These are phyloP conservation scores for Malacoraja senta DNA, from an alignment of 2,797 vertebrate species.

Conservation along the genomic window DNA sequence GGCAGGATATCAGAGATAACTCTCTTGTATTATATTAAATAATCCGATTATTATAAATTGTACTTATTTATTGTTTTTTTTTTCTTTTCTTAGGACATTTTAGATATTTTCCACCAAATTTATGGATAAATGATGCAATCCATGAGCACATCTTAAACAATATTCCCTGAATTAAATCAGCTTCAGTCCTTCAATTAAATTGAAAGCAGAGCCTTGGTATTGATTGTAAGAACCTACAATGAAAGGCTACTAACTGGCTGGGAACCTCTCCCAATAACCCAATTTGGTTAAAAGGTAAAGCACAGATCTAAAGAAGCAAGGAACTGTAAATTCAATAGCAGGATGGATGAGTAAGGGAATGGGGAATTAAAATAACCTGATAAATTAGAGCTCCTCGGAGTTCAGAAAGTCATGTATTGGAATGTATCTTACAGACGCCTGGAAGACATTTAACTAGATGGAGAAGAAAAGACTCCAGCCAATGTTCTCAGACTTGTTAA, in stretches of 20 bases:
- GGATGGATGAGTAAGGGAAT: background rate
- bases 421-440: background rate
- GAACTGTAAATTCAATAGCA: background rate
- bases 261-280: background rate
- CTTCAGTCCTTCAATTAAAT: background rate
- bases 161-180: background rate
- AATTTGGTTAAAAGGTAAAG: background rate
- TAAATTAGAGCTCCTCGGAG: background rate
- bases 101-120: background rate
- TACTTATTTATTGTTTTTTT: background rate
- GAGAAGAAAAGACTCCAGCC: background rate
- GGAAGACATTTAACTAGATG: background rate
- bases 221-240: no score
- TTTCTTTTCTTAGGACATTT: background rate
- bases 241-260: background rate
- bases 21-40: no score
- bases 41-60: background rate
- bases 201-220: background rate
- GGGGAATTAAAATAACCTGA: background rate
- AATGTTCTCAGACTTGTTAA: background rate
- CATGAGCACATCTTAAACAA: background rate
- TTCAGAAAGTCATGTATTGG: background rate
- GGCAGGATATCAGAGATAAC: no score
- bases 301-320: background rate
- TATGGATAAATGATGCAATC: background rate